A percentile compares a stretch with the other conserved stretches of the same genome.
Conservation (phyloP, 2,113 vertebrate species). For the Anthoscopus minutus region DNA sequence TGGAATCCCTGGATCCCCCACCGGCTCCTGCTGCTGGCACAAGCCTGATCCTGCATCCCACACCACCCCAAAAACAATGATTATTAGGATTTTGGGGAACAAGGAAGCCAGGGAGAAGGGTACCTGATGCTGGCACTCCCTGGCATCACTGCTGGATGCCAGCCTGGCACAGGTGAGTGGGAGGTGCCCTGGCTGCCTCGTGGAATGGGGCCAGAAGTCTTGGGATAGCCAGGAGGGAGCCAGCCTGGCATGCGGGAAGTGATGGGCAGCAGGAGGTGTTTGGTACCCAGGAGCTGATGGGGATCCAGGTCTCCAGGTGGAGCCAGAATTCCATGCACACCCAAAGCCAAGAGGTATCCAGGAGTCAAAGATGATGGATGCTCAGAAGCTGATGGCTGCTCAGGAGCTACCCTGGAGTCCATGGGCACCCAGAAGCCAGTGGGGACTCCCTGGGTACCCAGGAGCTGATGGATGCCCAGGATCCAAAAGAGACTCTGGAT, state of each 20-base stretch:
- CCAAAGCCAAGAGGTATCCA: background rate
- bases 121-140: rapidly evolving
- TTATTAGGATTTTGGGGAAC: background rate
- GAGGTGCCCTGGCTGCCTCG: background rate
- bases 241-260: background rate
- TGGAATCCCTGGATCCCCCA: background rate
- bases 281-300: background rate
- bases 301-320: background rate
- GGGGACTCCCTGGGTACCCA: background rate
- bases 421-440: background rate
- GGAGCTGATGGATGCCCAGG: background rate
- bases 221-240: background rate
- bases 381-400: background rate
- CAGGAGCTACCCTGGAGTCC: background rate
- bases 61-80: background rate
- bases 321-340: background rate
- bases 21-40: background rate
- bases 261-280: background rate
- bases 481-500: background rate
- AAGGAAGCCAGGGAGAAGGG: background rate
- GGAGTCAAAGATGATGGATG: background rate
- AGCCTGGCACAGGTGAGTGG: background rate
- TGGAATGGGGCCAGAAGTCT: background rate
- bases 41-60: background rate
- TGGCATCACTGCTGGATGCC: background rate